A percentile compares a stretch with the other conserved stretches of the same genome.
These are phyloP conservation scores for Eclectus roratus DNA, from an alignment of 2,113 vertebrate genomes.

Conservation along the genomic window DNA sequence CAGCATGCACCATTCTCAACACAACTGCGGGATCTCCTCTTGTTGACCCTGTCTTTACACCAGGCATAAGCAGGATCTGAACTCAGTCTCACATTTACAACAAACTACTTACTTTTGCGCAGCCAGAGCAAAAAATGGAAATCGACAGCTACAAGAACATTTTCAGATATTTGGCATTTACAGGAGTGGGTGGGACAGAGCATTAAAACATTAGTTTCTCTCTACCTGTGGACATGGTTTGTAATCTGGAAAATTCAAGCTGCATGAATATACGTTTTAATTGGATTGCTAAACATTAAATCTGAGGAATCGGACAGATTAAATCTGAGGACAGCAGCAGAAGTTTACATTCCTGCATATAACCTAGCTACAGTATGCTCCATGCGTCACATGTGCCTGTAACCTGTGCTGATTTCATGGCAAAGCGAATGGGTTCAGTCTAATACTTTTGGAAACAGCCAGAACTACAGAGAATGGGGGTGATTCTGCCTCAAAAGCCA, in stretches of 20 bases:
- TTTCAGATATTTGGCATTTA: background rate
- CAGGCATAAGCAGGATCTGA: background rate
- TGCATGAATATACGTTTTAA: background rate
- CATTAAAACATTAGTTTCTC: background rate
- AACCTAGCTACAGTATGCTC: background rate
- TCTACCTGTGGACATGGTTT: background rate
- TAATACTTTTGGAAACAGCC: background rate
- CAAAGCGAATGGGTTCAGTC: background rate
- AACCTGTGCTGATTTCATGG: background rate
- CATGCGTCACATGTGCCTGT: rapidly evolving
- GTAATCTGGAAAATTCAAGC: background rate
- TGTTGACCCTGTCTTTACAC: background rate
- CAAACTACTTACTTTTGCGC: background rate
- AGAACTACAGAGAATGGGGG: background rate
- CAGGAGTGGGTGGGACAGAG: background rate
- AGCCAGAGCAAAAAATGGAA: background rate
- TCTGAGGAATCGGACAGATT: background rate
- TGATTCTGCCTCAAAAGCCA: background rate
- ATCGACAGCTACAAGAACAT: background rate
- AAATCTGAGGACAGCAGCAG: background rate
- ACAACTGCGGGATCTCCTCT: background rate
- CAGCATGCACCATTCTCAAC: background rate
- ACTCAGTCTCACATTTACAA: background rate
- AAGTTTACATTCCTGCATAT: background rate
- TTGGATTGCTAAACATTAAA: background rate